Evolutionary conservation across 2,797 vertebrate genomes (phyloP), one percentile per base, ranked within the genome.

Genomic region (Macropodus opercularis): DNA sequence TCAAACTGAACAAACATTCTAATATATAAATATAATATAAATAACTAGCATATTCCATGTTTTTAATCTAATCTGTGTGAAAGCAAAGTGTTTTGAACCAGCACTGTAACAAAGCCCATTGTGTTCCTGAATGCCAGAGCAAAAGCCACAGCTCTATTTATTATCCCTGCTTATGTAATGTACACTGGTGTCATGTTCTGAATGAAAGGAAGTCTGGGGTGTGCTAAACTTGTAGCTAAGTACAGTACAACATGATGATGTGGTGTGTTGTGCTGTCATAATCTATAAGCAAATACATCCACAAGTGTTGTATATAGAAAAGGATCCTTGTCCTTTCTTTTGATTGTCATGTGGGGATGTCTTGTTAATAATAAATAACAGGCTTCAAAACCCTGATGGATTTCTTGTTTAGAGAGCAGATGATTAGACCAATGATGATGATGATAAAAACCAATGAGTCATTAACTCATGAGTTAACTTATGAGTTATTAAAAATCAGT

Each of bases 81-180:
- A 44, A 63, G 17, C 22, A 8, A 48, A 35, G 46, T 46, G 46
- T 53, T 38, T 51, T 35, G 10, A 63, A 63, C 3, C 31, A 39
- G 24, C 27, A 7, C 53, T 42, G 31, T 48, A 52, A 52, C 11
- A 63, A 63, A 72, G 64, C 49, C 65, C 40, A 63, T 63, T 78
- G 75, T 76, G 67, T 64, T 63, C 27, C 17, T 52, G 8, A 80
- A 69, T 72, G 77, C 59, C 82, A 26, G 35, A 74, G 69, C 72
- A 74, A 80, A 86, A 70, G 78, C 52, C 81, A 79, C 65, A 12
- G 56, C 39, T 64, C 63, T 77, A 70, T 85, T 83, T 80, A 77
- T 75, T 73, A 49, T 26, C 5, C 22, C 43, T 2, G 49, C 63
- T 77, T 75, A 69, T 69, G 68, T 72, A 74, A 79, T 47, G 59